phyloP scores from a whole-genome alignment of 2,113 vertebrate species.

The Engystomops pustulosus region DNA sequence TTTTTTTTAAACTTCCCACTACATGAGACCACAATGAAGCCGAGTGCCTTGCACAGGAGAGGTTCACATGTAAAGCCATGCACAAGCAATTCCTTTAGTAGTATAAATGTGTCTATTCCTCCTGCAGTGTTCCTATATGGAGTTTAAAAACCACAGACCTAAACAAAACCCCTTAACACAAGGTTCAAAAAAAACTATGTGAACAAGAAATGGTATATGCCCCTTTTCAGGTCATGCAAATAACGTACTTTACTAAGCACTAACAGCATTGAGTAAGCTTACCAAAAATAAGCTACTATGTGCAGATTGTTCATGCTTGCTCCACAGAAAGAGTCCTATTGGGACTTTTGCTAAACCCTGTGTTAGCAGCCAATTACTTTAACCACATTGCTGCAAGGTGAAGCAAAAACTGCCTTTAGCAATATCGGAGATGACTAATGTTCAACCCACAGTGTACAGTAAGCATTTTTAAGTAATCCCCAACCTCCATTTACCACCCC shows the following conservation, averaged over 20 bases:
- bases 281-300: background rate
- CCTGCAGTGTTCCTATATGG: no score
- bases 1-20: no score
- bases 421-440: background rate
- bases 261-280: background rate
- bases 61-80: background rate
- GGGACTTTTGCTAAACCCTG: constrained; percentile 4
- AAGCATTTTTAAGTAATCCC: background rate
- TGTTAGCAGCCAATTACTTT: constrained; percentile 23
- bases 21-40: background rate
- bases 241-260: background rate
- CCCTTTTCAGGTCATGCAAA: background rate
- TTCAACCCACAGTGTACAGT: background rate
- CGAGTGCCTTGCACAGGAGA: background rate
- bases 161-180: background rate
- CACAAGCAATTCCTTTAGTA: background rate
- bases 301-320: background rate
- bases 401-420: constrained; percentile 1
- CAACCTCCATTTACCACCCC: background rate
- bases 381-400: background rate
- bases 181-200: background rate
- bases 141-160: background rate
- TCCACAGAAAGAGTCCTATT: background rate
- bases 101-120: background rate
- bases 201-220: background rate